These are phyloP conservation scores for Pollenia amentaria DNA, from an alignment of 2,888 invertebrate species.

Conservation along the genomic window DNA sequence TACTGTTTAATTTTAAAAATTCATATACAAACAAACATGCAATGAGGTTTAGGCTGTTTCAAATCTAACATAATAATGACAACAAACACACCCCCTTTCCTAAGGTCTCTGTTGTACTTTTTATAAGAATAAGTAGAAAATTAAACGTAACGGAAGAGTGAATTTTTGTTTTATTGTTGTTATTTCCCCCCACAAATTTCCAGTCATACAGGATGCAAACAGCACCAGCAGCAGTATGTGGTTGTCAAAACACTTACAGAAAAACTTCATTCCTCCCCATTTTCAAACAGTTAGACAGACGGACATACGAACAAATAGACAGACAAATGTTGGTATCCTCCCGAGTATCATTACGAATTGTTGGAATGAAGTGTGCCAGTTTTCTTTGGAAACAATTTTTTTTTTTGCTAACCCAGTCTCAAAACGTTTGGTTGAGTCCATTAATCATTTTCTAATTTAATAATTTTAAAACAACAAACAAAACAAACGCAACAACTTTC, in stretches of 20 bases:
- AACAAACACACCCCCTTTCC: conserved; percentile 81
- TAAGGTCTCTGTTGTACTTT: background rate
- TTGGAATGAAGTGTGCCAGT: conserved; percentile 80
- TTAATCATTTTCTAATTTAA: conserved; percentile 85
- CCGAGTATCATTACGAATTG: conserved; percentile 81
- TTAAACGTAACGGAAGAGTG: conserved; percentile 80
- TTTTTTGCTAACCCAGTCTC: conserved; percentile 55
- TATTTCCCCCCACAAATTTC: background rate
- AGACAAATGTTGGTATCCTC: conserved; percentile 77
- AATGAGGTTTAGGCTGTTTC: conserved; percentile 24
- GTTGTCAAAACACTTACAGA: conserved; percentile 68
- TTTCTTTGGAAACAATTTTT: conserved; percentile 64
- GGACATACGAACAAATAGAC: background rate
- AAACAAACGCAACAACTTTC: conserved; percentile 70
- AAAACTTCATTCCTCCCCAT: conserved; percentile 8
- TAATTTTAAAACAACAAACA: conserved; percentile 77
- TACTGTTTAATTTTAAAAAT: conserved; percentile 22
- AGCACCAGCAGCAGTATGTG: conserved; percentile 60
- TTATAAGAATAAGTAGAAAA: conserved; percentile 62
- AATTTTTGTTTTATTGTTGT: conserved; percentile 75
- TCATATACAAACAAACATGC: background rate
- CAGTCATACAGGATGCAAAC: conserved; percentile 62
- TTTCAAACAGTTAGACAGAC: conserved; percentile 8
- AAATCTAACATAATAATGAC: conserved; percentile 78
- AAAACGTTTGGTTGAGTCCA: conserved; percentile 83